Base-by-base conservation (phyloP, 1,140 invertebrate genomes). In the Stenopsyche tienmushanensis region DNA sequence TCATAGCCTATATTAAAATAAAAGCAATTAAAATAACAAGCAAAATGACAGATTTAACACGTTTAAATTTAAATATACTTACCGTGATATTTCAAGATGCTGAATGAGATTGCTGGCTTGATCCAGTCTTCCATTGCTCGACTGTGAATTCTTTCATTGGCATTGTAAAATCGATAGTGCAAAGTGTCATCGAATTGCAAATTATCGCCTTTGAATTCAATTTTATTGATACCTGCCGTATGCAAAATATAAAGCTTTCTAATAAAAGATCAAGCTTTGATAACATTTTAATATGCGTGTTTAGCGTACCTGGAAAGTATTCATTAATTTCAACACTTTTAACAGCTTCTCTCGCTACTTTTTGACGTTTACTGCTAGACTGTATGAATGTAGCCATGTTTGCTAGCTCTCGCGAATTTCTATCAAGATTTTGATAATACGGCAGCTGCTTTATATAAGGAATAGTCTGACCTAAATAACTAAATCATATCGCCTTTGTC, bases 71-170 rank as follows among this genome's bases (percentile, higher is more conserved):
- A 20, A 55, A 55, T 3, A 17, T 1, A 39, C 18, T 55, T 58
- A 78, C 77, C 78, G 71, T 72, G 72, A 41, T 60, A 71, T 65
- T 71, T 73, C 42, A 78, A 79, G 3, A 78, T 75, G 0, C 76
- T 76, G 21, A 79, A 67, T 0, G 77, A 76, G 0, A 88, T 78
- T 29, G 85, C 84, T 67, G 81, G 85, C 47, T 85, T 77, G n/a
- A 88, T 77, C 86, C 86, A 88, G 13, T 88, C 86, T 70, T 86
- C 84, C 84, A 88, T 87, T 2, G 81, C 77, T 1, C 78, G 73
- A 0, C 79, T 78, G 62, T 82, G 77, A 0, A 84, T 62, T 10
- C 83, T 77, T 76, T 87, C 82, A 1, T 70, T 69, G 17, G 78
- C 72, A 71, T 83, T 84, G 72, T 86, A 86, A 70, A 84, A 81